These are phyloP conservation scores for Phaonia tiefii DNA, from an alignment of 2,888 invertebrate genomes.

Conservation along the genomic window DNA sequence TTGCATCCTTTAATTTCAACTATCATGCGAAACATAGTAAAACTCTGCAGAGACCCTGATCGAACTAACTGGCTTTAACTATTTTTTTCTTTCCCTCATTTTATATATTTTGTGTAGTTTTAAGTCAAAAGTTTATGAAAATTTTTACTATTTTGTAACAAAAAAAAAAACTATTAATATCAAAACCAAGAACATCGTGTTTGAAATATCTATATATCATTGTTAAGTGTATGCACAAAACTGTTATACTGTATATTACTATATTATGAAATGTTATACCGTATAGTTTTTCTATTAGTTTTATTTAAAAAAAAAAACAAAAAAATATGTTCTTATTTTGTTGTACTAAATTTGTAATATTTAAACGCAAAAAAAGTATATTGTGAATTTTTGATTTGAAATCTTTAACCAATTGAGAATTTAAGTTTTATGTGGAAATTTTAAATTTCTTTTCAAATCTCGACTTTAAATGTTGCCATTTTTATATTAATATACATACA, in stretches of 20 bases:
- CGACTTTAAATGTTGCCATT: constrained; percentile 57
- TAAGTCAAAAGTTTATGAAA: constrained; percentile 26
- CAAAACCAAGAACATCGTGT: constrained; percentile 24
- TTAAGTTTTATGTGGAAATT: constrained; percentile 13
- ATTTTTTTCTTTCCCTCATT: neutral
- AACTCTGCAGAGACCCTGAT: neutral
- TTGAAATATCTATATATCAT: constrained; percentile 17
- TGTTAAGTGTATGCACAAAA: constrained; percentile 48
- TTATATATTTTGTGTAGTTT: constrained; percentile 31
- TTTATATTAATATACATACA: no score
- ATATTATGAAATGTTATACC: constrained; percentile 60
- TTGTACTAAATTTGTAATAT: constrained; percentile 4
- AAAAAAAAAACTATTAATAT: neutral
- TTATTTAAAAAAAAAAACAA: no score
- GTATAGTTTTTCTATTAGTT: neutral
- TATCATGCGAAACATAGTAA: no score
- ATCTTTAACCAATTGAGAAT: constrained; percentile 23
- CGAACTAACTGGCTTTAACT: neutral
- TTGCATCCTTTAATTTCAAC: no score
- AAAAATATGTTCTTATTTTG: no score
- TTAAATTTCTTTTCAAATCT: neutral
- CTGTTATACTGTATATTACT: constrained; percentile 36
- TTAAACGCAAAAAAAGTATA: constrained; percentile 33
- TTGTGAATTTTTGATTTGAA: constrained; percentile 51
- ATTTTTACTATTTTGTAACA: constrained; percentile 1